Conservation (phyloP, 1,140 invertebrate genomes). For the Apis laboriosa region DNA sequence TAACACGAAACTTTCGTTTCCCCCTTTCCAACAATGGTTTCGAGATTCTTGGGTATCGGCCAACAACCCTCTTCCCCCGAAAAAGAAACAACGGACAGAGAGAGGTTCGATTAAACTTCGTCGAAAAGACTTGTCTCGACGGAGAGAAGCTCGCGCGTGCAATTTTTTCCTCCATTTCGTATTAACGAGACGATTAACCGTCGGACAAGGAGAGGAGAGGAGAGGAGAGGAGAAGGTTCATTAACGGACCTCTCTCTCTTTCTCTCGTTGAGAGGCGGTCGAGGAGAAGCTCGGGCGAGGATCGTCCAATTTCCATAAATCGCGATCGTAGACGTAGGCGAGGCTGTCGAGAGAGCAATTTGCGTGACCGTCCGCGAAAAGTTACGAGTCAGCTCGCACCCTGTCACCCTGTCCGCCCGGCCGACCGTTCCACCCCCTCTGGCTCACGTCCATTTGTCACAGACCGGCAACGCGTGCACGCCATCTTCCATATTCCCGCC, state of each 20-base stretch:
- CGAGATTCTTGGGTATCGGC: neutral
- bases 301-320: slow-evolving; percentile 67
- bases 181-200: too few species aligned
- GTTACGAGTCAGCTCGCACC: slow-evolving; percentile 46
- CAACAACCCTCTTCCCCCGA: neutral
- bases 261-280: neutral
- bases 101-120: neutral
- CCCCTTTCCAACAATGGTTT: neutral
- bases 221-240: too few species aligned
- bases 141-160: neutral
- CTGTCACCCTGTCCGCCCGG: slow-evolving; percentile 30
- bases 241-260: too few species aligned
- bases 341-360: slow-evolving; percentile 31
- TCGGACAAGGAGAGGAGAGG: too few species aligned
- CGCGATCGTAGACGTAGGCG: slow-evolving; percentile 39
- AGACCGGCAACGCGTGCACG: neutral
- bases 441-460: slow-evolving; percentile 33
- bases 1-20: neutral
- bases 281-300: slow-evolving; percentile 25
- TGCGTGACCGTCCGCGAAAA: slow-evolving; percentile 36
- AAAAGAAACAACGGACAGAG: neutral
- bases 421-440: neutral
- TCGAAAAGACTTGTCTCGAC: too few species aligned
- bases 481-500: neutral
- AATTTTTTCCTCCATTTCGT: too few species aligned